Base-by-base conservation (phyloP, 2,113 vertebrate species). In the Cathartes aura region DNA sequence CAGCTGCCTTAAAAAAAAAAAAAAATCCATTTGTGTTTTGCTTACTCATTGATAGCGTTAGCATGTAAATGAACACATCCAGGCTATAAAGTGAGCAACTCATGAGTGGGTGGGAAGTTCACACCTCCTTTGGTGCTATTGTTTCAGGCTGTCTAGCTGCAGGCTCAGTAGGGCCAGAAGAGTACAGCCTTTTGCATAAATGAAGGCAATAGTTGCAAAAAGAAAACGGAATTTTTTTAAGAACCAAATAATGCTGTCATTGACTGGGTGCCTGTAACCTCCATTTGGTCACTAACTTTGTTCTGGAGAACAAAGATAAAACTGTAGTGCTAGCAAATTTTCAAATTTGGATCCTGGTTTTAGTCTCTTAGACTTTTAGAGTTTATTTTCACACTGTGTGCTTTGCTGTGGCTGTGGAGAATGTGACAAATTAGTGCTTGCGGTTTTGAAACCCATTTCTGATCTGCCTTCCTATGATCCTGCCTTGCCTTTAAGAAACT, bases 61-160 rank as follows among this genome's bases (percentile, higher is more conserved):
- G 68, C 88, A 97, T 90, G 94, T 75, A 94, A 98, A 97, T 97
- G 90, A 97, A 86, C 90, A 56, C 70, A 45, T 80, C 87, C 80
- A 45, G 93, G 76, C 79, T 82, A 27, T 56, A 18, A 94, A 96
- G 85, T 56, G 96, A 95, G 83, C 82, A 80, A 3, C 59, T 63
- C 52, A 5, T 75, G 93, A 82, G 94, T 91, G 93, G 82, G 50
- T 59, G 55, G 87, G 78, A 89, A 50, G 78, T 75, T 92, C 91
- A 15, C 87, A 50, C 67, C 81, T 97, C 92, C 89, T 89, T 52
- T 43, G 78, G 83, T 82, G 43, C 48, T 26, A 71, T 94, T 97
- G 96, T 95, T 95, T 70, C 84, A 42, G 63, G 9, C 89, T 79
- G 56, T 26, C 86, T 86, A 26, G 40, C 73, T 88, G 72, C 59